Percentiles rank a stretch among this genome's conserved stretches.
Evolutionary conservation across 1,140 invertebrate species (phyloP).

Genomic region (Drosophila jambulina): DNA sequence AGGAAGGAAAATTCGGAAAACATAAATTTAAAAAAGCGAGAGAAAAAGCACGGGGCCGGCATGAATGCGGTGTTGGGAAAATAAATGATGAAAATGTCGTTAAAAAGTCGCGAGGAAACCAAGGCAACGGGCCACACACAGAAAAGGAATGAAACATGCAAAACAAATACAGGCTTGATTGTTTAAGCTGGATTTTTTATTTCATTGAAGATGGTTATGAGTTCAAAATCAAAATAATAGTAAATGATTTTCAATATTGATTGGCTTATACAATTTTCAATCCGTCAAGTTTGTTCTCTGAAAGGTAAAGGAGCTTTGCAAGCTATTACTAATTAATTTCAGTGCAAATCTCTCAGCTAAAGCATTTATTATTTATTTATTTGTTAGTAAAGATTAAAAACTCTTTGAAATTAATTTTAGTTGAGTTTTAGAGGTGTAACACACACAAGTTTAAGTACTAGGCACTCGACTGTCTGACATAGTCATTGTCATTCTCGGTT

Average conservation of each 20-base stretch:
- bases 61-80: slow-evolving; percentile 65
- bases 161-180: slow-evolving; percentile 3
- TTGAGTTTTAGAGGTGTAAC: not conserved
- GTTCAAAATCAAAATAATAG: no score
- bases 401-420: no score
- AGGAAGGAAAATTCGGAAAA: slow-evolving; percentile 49
- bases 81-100: slow-evolving; percentile 75
- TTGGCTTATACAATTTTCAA: not conserved
- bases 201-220: no score
- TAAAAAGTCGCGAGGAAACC: slow-evolving; percentile 45
- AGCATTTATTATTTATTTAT: not conserved
- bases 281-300: rapidly evolving
- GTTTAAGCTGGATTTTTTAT: not conserved
- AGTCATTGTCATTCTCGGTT: slow-evolving; percentile 31
- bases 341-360: no score
- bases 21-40: slow-evolving; percentile 63
- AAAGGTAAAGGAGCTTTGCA: not conserved
- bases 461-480: slow-evolving; percentile 2
- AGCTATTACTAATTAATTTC: not conserved
- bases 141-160: slow-evolving; percentile 26
- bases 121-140: slow-evolving; percentile 46
- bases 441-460: not conserved
- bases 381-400: not conserved
- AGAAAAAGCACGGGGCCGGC: slow-evolving; percentile 37
- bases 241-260: no score